Evolutionary conservation across 2,888 invertebrate species (phyloP), one percentile per base, ranked within the genome.

Genomic region (Calephelis perditalis): DNA sequence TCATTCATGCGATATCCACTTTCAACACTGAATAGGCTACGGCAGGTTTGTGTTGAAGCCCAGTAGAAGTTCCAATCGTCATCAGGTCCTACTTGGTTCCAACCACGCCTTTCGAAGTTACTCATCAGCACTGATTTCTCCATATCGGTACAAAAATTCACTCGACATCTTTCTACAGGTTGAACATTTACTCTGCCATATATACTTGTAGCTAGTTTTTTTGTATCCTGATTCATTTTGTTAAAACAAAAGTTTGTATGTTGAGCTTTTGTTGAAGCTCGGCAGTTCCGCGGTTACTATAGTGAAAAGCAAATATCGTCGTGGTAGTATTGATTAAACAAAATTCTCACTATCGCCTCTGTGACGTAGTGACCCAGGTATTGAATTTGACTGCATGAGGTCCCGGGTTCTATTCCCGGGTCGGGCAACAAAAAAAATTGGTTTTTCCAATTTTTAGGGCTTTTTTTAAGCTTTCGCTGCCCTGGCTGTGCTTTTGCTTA

Each of bases 1-100:
- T 98, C 97, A 71, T 94, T 95, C 94, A 98, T 95, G 70, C 98
- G 92, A 83, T 97, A 98, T 11, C 97, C 97, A 76, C 95, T 96
- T 75, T 98, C 98, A 9, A 97, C 95, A 75, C 97, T 97, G 78
- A 98, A 98, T 65, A 98, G 94, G 75, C 94, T 96, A 62, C 98
- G 92, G 71, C 97, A 97, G 26, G 96, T 97, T 76, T 95, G 95
- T 1, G 97, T 97, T 59, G 95, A 96, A 5, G 98, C 96, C 98
- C 98, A 98, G 79, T 98, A 98, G 77, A 98, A 95, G 80, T 98
- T 97, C 98, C 98, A 98, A 72, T 98, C 97, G 74, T 98, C 98
- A 70, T 98, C 97, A 0, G 96, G 94, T 5, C 94, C 93, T 5
- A 74, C 97, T 77, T 95, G 94, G 12, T 92, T 83, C 97, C 97